Percentiles rank a stretch among this genome's conserved stretches.
phyloP scores from a whole-genome alignment of 1,140 invertebrate species.

The Zaprionus vittiger region DNA sequence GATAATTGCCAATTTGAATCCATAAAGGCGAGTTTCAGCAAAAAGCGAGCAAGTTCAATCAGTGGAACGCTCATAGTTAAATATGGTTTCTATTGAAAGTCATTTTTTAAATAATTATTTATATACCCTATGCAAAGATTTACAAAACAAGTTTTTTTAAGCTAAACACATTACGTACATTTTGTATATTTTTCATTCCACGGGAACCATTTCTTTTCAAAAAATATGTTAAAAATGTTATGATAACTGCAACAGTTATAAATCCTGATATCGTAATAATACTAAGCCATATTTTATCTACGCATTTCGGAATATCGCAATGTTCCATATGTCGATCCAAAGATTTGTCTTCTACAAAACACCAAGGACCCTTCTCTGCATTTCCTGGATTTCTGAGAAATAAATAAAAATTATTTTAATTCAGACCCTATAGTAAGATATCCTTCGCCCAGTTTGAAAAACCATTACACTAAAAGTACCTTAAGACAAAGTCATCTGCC shows the following conservation, averaged over 20 bases:
- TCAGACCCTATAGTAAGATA: no score
- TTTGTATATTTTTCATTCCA: slow-evolving; percentile 87
- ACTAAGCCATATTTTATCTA: slow-evolving; percentile 87
- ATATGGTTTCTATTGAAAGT: no score
- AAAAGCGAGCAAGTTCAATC: no score
- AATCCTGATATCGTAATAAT: slow-evolving; percentile 85
- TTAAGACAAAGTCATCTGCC: no score
- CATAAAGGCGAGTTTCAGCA: no score
- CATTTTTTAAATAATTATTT: no score
- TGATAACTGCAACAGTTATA: slow-evolving; percentile 50
- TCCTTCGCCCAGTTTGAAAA: no score
- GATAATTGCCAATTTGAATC: no score
- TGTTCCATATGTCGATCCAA: slow-evolving; percentile 87
- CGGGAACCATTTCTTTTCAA: slow-evolving; percentile 85
- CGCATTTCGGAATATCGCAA: slow-evolving; percentile 94
- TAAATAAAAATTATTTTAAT: background rate
- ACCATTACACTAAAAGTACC: no score
- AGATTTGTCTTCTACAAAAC: slow-evolving; percentile 90
- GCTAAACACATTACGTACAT: slow-evolving; percentile 76
- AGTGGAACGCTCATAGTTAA: no score
- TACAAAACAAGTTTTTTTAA: background rate
- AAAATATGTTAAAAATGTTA: slow-evolving; percentile 85
- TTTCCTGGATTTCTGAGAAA: slow-evolving; percentile 92
- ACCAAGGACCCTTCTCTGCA: slow-evolving; percentile 94
- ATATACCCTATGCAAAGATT: background rate